These are phyloP conservation scores for Alaudala cheleensis DNA, from an alignment of 2,113 vertebrate genomes.

Conservation along the genomic window DNA sequence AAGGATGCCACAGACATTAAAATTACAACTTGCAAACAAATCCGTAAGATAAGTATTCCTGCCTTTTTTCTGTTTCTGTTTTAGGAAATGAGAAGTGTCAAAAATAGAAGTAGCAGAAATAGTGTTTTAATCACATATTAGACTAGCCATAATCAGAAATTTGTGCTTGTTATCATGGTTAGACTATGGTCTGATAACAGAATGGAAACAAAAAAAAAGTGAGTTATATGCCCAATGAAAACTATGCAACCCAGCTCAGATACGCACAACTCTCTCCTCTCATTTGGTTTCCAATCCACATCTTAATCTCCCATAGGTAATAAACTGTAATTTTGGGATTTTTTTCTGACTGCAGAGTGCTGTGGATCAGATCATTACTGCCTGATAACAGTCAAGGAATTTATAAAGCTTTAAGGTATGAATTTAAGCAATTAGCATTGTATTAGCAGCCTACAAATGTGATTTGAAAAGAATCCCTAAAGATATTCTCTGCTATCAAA, in stretches of 20 bases:
- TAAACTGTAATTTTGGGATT: neutral
- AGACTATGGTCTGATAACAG: neutral
- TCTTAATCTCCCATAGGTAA: neutral
- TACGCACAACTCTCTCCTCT: neutral
- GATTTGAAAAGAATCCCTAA: neutral
- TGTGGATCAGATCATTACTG: neutral
- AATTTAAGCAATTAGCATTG: conserved; percentile 16
- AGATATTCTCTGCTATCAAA: neutral
- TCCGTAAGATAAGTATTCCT: neutral
- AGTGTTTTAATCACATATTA: neutral
- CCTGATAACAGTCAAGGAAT: neutral
- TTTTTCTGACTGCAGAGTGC: neutral
- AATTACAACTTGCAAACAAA: neutral
- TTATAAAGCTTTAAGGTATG: conserved; percentile 10
- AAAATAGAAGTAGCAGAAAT: neutral
- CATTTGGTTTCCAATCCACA: neutral
- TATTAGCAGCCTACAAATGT: conserved; percentile 3
- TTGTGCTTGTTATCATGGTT: neutral
- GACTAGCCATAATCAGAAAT: neutral
- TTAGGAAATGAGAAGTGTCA: neutral
- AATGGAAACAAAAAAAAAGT: neutral
- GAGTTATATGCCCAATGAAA: fast-evolving
- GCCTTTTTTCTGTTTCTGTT: neutral
- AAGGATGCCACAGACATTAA: neutral
- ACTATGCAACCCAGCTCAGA: neutral